Base-by-base conservation (phyloP, 2,113 vertebrate species). In the Cynocephalus volans region DNA sequence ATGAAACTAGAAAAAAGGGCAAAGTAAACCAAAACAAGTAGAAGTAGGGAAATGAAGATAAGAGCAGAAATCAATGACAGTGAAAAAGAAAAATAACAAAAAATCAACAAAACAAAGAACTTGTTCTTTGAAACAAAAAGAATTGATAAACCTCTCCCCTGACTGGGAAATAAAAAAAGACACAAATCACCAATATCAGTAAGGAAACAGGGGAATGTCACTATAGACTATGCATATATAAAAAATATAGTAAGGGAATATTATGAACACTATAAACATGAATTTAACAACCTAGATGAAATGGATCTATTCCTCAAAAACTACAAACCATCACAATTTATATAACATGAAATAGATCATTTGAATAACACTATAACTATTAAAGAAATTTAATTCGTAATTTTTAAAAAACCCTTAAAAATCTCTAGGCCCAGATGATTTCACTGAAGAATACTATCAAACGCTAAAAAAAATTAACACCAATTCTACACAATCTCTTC, bases 211-310 rank as follows among this genome's bases (percentile, higher is more conserved):
- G 60, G 54, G 23, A 18, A 28, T 77, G 8, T 56, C 10, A 79
- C 21, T 79, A 93, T 10, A 48, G 62, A 48, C 7, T 31, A 69
- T n/a, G 17, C 19, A 76, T 62, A 56, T 81, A 92, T 65, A 56
- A 92, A 70, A 85, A 80, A 21, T 8, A 72, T 64, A 41, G 41
- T 41, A 56, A 64, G 26, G 18, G 23, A 62, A 79, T 52, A 62
- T 54, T 91, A 79, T 45, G n/a, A 54, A 90, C 80, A 70, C 41
- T 79, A 79, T 41, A 95, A 85, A 62, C 28, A 56, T 45, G 33
- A 76, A 70, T 45, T 64, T 86, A 64, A 95, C 45, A 91, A 77
- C 7, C 36, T 60, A 69, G 50, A 67, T 52, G 41, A 85, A 95
- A 77, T 62, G 56, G 26, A 79, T 69, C 12, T 54, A 31, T 80